Evolutionary conservation across 2,888 invertebrate genomes (phyloP).

Genomic region (Leptinotarsa rubiginosa): DNA sequence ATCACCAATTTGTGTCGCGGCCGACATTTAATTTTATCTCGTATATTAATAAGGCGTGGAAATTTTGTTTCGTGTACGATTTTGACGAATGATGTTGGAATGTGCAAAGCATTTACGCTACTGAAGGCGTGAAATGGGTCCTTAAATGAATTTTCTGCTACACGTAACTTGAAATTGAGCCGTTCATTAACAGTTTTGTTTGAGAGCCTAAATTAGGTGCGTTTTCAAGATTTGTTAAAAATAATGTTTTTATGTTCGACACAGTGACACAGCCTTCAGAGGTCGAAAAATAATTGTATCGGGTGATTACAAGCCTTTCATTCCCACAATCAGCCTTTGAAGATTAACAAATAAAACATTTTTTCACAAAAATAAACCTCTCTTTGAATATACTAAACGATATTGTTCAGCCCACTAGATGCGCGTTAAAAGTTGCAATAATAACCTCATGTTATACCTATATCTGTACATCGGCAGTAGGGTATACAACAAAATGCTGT

Average conservation of each 20-base stretch:
- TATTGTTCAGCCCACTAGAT: too few species aligned
- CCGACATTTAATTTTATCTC: conserved; percentile 28
- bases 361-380: too few species aligned
- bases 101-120: conserved; percentile 31
- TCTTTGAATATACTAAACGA: too few species aligned
- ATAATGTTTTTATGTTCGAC: neutral
- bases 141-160: conserved; percentile 54
- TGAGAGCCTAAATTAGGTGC: neutral
- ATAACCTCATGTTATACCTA: too few species aligned
- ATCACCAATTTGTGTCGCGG: conserved; percentile 29
- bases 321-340: too few species aligned
- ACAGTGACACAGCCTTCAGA: too few species aligned
- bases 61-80: conserved; percentile 28
- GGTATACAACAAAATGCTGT: too few species aligned
- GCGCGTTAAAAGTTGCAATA: too few species aligned
- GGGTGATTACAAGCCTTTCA: too few species aligned
- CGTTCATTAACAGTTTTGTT: conserved; percentile 50
- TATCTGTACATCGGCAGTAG: too few species aligned
- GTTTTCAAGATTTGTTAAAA: neutral
- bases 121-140: conserved; percentile 50
- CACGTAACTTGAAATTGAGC: conserved; percentile 52
- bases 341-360: too few species aligned
- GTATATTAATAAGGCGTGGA: conserved; percentile 26
- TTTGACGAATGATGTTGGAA: conserved; percentile 45
- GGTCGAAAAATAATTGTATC: too few species aligned